Evolutionary conservation across 1,140 invertebrate genomes (phyloP), one percentile per base, ranked within the genome.

Genomic region (Heliconius hewitsoni): DNA sequence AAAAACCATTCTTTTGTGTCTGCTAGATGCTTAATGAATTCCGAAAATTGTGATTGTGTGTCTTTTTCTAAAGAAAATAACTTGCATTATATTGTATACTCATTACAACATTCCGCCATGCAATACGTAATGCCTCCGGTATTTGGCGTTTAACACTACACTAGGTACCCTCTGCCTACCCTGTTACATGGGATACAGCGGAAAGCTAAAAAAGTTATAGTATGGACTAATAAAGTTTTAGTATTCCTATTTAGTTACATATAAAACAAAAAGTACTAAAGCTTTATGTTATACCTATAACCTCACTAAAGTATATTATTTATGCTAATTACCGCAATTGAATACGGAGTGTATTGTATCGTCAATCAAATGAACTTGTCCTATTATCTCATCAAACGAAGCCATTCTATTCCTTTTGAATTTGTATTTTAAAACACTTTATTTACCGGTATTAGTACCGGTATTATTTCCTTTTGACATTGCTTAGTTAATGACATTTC

Each of bases 1-100:
- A 78, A 73, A 71, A 89, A 94, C 91, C 91, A 94, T 37, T 84
- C 85, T 76, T 90, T 93, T 2, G 86, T 90, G 3, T 81, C 79
- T 8, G 87, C 57, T 2, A 93, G 71, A 73, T 90, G 87, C 60
- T 82, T 86, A 30, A 80, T 85, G 52, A 93, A 91, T n/a, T 74
- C 81, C 9, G 85, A n/a, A 16, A 79, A 76, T 70, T 87, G 82
- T 74, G 85, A 81, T 46, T 81, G 70, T 42, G 46, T 19, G 11
- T 85, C 83, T 3, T 83, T 85, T 81, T 66, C 70, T 74, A 73
- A 23, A 73, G 55, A n/a, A 57, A 57, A 57, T n/a, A 11, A 46
- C 8, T 46, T 46, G 13, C 13, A 13, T 46, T 46, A 37, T 8
- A 4, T 37, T 37, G 34, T 37, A 37, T 37, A 37, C 34, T 37